Conservation (phyloP, 2,888 invertebrate genomes). For the Cheilosia scutellata region DNA sequence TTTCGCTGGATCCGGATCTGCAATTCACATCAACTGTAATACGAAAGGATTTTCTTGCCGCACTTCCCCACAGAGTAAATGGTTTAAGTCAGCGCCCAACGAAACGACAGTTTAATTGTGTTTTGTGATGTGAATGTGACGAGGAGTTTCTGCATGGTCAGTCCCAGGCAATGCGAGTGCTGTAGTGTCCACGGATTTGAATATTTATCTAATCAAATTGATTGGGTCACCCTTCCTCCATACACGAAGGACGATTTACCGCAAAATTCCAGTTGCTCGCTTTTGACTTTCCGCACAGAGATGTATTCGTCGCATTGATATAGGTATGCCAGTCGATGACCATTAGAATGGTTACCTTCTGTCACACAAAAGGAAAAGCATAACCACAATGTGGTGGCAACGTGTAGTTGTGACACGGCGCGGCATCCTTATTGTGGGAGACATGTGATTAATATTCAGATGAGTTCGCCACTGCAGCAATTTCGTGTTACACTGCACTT, state of each 20-base stretch:
- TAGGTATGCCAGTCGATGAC: not conserved
- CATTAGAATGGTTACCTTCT: slow-evolving; percentile 1
- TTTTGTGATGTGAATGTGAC: slow-evolving; percentile 80
- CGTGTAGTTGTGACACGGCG: not conserved
- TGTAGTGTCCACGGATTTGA: slow-evolving; percentile 63
- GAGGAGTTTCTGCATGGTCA: slow-evolving; percentile 78
- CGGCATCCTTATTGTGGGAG: slow-evolving; percentile 39
- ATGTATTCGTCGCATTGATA: not conserved
- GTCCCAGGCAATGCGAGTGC: slow-evolving; percentile 79
- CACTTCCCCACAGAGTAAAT: slow-evolving; percentile 80
- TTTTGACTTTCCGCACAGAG: slow-evolving; percentile 40
- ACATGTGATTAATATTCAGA: slow-evolving; percentile 65
- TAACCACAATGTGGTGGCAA: slow-evolving; percentile 6
- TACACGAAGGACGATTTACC: slow-evolving; percentile 75
- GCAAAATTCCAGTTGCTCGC: slow-evolving; percentile 82
- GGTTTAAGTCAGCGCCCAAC: slow-evolving; percentile 1
- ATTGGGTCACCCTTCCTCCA: slow-evolving; percentile 1
- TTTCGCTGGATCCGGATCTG: slow-evolving; percentile 82
- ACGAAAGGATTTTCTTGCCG: slow-evolving; percentile 78
- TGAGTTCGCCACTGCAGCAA: slow-evolving; percentile 14
- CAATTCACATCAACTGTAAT: slow-evolving; percentile 80
- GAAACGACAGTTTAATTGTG: slow-evolving; percentile 43
- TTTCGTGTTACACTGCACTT: not conserved
- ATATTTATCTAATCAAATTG: slow-evolving; percentile 46
- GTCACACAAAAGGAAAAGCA: slow-evolving; percentile 4